These are phyloP conservation scores for Aurelia aurita DNA, from an alignment of 30 jellyfish, hydroid and myxozoan species.

Conservation along the genomic window DNA sequence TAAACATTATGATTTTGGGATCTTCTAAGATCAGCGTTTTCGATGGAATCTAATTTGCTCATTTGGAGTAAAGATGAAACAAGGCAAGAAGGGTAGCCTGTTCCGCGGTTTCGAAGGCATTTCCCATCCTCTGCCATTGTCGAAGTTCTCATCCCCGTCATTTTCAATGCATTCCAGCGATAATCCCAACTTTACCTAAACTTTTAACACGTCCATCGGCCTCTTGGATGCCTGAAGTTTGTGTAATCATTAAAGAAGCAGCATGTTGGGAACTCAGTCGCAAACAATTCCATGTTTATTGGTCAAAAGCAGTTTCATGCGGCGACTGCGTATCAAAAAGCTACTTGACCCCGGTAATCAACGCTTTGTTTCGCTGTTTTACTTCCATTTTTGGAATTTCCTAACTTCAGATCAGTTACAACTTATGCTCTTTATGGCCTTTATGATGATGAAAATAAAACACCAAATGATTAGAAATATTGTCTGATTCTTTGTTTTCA, in stretches of 20 bases:
- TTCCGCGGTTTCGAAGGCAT: too few species aligned
- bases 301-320: conserved; percentile 62
- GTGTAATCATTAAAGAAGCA: conserved; percentile 1
- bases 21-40: too few species aligned
- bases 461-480: too few species aligned
- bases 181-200: neutral
- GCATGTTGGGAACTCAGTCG: conserved; percentile 51
- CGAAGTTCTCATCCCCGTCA: conserved; percentile 12
- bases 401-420: conserved; percentile 24
- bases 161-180: conserved; percentile 23
- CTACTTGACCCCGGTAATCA: conserved; percentile 67
- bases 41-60: too few species aligned
- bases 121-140: neutral
- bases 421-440: neutral
- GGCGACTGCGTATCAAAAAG: conserved; percentile 42
- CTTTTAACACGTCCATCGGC: too few species aligned
- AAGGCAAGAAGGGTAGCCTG: too few species aligned
- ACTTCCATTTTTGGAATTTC: conserved; percentile 43
- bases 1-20: too few species aligned
- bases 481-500: too few species aligned
- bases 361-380: conserved; percentile 49
- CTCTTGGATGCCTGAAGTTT: too few species aligned
- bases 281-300: conserved; percentile 57
- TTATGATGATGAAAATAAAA: too few species aligned
- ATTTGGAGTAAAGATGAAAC: too few species aligned